phyloP scores from a whole-genome alignment of 2,113 vertebrate genomes.

The Poeciliopsis retropinna region DNA sequence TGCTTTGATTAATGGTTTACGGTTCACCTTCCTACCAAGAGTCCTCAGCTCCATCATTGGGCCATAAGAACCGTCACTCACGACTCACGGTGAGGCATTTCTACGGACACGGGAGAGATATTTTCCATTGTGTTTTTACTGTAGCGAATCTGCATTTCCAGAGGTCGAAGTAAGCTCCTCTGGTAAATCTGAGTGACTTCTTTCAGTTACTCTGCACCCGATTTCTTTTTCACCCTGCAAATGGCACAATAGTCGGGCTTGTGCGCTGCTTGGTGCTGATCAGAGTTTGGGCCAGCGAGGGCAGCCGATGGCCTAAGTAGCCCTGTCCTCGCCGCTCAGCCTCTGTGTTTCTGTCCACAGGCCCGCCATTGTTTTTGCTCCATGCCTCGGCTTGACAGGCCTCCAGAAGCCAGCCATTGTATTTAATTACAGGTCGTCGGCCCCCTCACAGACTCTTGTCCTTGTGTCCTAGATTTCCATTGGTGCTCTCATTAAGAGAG shows the following conservation, averaged over 20 bases:
- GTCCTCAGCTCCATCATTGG: too few species aligned
- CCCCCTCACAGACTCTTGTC: conserved; percentile 74
- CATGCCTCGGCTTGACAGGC: conserved; percentile 64
- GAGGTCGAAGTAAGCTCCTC: conserved; percentile 45
- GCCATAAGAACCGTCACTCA: conserved; percentile 15
- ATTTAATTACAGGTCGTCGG: conserved; percentile 80
- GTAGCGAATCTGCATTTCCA: conserved; percentile 40
- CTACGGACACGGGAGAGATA: conserved; percentile 25
- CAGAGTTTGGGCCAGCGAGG: conserved; percentile 55
- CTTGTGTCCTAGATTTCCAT: conserved; percentile 80
- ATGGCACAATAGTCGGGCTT: conserved; percentile 57
- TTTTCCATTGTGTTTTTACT: conserved; percentile 34
- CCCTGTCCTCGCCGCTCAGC: conserved; percentile 54
- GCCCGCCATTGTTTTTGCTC: conserved; percentile 73
- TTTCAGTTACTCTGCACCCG: conserved; percentile 50
- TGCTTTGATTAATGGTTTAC: conserved; percentile 33
- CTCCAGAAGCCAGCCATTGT: conserved; percentile 79
- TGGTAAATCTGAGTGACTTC: conserved; percentile 65
- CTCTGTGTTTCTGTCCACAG: conserved; percentile 66
- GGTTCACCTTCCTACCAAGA: conserved; percentile 24
- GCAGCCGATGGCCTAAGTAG: conserved; percentile 64
- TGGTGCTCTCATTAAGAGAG: conserved; percentile 77
- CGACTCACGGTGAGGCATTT: conserved; percentile 13
- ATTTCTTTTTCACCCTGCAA: conserved; percentile 5
- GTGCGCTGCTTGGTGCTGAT: conserved; percentile 62